phyloP scores from a whole-genome alignment of 2,888 invertebrate genomes.

The Aphelenchoides bicaudatus region DNA sequence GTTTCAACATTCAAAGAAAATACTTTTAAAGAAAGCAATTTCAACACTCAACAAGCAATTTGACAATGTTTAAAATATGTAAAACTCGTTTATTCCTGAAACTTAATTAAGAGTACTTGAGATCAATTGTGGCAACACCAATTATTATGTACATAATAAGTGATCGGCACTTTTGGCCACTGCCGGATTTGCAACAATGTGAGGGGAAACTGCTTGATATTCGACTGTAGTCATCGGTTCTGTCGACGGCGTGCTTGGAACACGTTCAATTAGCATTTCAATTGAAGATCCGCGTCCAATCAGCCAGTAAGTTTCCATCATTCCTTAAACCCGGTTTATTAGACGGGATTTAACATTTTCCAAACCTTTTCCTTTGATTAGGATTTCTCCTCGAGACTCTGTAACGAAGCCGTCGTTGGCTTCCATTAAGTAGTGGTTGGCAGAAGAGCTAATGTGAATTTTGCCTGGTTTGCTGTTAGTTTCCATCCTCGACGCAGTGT shows the following conservation, averaged over 20 bases:
- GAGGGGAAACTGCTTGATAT: conserved; percentile 10
- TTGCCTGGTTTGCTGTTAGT: conserved; percentile 54
- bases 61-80: no score
- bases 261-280: conserved; percentile 2
- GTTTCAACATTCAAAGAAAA: neutral
- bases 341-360: neutral
- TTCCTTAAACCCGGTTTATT: conserved; percentile 26
- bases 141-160: no score
- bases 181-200: conserved; percentile 24
- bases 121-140: no score
- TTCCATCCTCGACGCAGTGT: conserved; percentile 56
- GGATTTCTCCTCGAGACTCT: conserved; percentile 53
- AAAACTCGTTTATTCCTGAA: no score
- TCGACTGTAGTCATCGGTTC: conserved; percentile 3
- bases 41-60: no score
- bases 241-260: conserved; percentile 11
- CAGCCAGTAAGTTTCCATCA: conserved; percentile 53
- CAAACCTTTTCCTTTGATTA: conserved; percentile 45
- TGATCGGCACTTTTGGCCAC: conserved; percentile 1
- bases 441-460: conserved; percentile 53
- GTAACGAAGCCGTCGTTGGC: conserved; percentile 54
- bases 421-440: conserved; percentile 47
- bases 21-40: neutral
- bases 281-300: conserved; percentile 21
- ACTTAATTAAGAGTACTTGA: no score